Evolutionary conservation across 2,888 invertebrate species (phyloP).

Genomic region (Desoria tigrina): DNA sequence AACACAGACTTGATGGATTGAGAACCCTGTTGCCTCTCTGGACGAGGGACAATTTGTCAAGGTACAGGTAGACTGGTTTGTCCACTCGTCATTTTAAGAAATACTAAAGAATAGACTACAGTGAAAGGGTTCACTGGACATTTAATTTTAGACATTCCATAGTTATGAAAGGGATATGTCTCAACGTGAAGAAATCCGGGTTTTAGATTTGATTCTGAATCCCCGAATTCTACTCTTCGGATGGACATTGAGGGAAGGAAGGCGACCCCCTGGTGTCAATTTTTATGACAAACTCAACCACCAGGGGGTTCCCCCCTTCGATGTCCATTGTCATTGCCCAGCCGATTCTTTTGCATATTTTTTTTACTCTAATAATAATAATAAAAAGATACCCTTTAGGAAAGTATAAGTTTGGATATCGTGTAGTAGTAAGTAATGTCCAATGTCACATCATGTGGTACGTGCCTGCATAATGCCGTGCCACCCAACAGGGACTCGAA

Average conservation of each 20-base stretch:
- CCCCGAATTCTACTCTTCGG: not conserved
- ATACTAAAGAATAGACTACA: no score
- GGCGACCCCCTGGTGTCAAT: constrained; percentile 52
- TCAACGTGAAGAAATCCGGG: not conserved
- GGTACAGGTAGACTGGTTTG: no score
- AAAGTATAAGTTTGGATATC: no score
- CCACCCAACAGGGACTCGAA: constrained; percentile 12
- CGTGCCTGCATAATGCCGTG: not conserved
- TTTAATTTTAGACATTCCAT: not conserved
- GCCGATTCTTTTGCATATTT: constrained; percentile 10
- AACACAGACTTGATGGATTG: no score
- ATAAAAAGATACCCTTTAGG: no score
- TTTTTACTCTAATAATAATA: not conserved
- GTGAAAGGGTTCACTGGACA: not conserved
- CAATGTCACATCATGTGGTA: constrained; percentile 18
- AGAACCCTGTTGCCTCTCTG: no score
- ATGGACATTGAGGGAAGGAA: constrained; percentile 12
- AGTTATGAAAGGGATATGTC: not conserved
- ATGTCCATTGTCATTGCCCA: constrained; percentile 9
- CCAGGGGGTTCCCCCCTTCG: constrained; percentile 42
- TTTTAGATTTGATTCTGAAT: not conserved
- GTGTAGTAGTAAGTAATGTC: not conserved
- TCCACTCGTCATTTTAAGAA: no score
- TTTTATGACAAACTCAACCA: constrained; percentile 53
- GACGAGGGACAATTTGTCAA: no score